Base-by-base conservation (phyloP, 2,888 invertebrate genomes). In the Acronicta psi region DNA sequence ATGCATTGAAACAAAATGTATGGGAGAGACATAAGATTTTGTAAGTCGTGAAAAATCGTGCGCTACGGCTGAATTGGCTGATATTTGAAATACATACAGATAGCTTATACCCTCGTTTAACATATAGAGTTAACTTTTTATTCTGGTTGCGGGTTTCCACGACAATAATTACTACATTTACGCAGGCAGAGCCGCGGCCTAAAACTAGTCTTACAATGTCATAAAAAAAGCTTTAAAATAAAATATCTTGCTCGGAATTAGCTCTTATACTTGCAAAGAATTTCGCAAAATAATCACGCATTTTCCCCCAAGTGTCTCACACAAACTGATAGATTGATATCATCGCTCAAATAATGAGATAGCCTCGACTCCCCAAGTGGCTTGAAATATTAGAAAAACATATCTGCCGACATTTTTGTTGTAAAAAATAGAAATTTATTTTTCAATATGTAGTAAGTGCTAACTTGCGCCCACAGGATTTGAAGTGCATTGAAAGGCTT, bases 281-380 rank as follows among this genome's bases (percentile, higher is more conserved):
- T 41, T 31, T 16, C 40, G 37, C 16, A 43, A 54, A 61, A 69
- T 75, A 52, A 59, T 62, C 61, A 58, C 50, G 53, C 37, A 18
- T 40, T 23, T 51, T 53, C 50, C 52, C 56, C 66, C 61, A 55
- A 59, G 55, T 52, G 69, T 59, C 73, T 69, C 58, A 66, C 63
- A 75, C 59, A 58, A 57, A 54, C 69, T 73, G 73, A 74, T 69
- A 53, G 69, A 74, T 73, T 69, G 73, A 56, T 64, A 69, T 59
- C 67, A 66, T 75, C 73, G 43, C 66, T 73, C 70, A 74, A 53
- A 53, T 59, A 63, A 60, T 55, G 50, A 60, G 55, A 60, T 53
- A 57, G 56, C 54, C n/a, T n/a, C n/a, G n/a, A n/a, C n/a, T n/a
- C n/a, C 54, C 42, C 54, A 20, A 61, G 58, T 43, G 54, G 49